These are phyloP conservation scores for Thumatha senex DNA, from an alignment of 2,888 invertebrate species.

Conservation along the genomic window DNA sequence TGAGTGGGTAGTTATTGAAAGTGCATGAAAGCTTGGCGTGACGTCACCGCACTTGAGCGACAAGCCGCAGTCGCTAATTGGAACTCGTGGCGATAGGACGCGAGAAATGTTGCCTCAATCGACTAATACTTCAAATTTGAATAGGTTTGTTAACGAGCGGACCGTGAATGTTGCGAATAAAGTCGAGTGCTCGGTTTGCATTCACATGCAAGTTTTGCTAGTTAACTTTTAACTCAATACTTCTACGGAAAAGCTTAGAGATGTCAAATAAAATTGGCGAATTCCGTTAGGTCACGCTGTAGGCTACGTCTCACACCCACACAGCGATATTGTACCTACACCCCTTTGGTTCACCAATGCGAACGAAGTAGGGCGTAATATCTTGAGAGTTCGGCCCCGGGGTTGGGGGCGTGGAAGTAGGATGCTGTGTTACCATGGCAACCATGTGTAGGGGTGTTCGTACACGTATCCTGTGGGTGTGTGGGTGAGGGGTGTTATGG, in stretches of 20 bases:
- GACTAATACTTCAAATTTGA: constrained; percentile 81
- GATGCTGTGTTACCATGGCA: constrained; percentile 85
- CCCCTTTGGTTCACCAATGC: constrained; percentile 81
- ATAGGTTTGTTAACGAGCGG: constrained; percentile 81
- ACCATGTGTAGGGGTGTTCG: constrained; percentile 77
- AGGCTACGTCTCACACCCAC: constrained; percentile 70
- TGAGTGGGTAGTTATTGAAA: constrained; percentile 82
- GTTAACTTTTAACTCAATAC: constrained; percentile 43
- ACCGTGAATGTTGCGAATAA: constrained; percentile 72
- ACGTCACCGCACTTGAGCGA: constrained; percentile 78
- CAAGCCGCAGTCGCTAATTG: constrained; percentile 81
- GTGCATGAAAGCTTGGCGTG: constrained; percentile 77
- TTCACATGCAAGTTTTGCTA: constrained; percentile 43
- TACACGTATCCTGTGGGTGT: constrained; percentile 58
- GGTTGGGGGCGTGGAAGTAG: constrained; percentile 84
- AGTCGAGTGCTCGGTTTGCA: constrained; percentile 56
- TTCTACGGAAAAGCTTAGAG: constrained; percentile 40
- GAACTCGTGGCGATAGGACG: constrained; percentile 79
- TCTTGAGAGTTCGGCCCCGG: constrained; percentile 81
- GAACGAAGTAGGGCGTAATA: constrained; percentile 81
- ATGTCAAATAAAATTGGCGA: constrained; percentile 58
- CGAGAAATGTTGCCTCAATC: constrained; percentile 78
- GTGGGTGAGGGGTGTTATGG: constrained; percentile 57
- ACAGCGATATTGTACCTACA: constrained; percentile 64
- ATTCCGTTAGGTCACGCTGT: constrained; percentile 52